Conservation (phyloP, 1,140 invertebrate genomes). For the Oppia nitens region DNA sequence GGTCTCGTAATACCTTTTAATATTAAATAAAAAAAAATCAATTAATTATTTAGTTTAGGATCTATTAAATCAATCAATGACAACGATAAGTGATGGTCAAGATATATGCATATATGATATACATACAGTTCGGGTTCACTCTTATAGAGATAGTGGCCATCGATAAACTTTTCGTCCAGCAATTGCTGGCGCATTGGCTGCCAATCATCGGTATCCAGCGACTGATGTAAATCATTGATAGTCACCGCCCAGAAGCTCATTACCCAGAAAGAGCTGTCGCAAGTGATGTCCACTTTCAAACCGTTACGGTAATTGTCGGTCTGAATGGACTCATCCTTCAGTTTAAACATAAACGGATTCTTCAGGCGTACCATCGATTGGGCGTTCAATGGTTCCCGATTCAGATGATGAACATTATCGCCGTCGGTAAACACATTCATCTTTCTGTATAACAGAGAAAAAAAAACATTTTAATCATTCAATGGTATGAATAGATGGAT, state of each 20-base stretch:
- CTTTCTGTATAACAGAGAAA: background rate
- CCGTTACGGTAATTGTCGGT: constrained; percentile 8
- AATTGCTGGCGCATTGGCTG: background rate
- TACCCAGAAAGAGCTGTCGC: constrained; percentile 12
- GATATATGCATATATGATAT: background rate
- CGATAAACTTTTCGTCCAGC: background rate
- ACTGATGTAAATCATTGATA: constrained; percentile 7
- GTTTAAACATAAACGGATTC: constrained; percentile 11
- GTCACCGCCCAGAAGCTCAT: constrained; percentile 11
- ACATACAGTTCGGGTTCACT: constrained; percentile 8
- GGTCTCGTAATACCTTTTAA: constrained; percentile 3
- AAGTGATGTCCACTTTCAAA: background rate
- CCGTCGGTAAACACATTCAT: constrained; percentile 18
- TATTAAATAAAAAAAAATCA: no score
- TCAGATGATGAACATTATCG: background rate
- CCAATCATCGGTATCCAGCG: constrained; percentile 6
- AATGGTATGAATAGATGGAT: no score
- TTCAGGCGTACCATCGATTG: background rate
- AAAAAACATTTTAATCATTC: no score
- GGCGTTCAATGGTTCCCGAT: background rate
- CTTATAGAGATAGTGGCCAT: background rate
- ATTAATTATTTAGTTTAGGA: background rate
- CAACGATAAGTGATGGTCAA: background rate
- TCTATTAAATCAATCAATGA: background rate
- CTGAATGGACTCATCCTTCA: background rate